A percentile compares a stretch with the other conserved stretches of the same genome.
These are phyloP conservation scores for Bubo scandiacus DNA, from an alignment of 2,113 vertebrate species.

Conservation along the genomic window DNA sequence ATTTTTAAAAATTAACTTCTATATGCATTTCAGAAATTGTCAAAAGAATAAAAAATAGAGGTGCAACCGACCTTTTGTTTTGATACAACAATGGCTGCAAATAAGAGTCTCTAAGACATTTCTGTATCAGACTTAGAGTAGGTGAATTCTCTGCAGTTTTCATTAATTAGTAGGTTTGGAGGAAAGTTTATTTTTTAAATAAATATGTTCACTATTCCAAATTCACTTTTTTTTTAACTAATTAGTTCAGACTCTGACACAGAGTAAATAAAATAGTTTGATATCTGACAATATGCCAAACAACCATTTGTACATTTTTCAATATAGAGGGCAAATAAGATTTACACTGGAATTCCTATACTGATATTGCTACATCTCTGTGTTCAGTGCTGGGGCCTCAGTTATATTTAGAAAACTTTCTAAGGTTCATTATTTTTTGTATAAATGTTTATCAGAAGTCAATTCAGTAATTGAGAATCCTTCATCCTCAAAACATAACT, in stretches of 20 bases:
- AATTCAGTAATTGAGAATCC: background rate
- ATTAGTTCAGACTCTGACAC: background rate
- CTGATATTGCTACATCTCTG: background rate
- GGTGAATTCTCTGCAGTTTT: background rate
- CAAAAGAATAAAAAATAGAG: background rate
- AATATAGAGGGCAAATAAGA: background rate
- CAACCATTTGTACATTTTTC: background rate
- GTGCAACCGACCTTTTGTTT: background rate
- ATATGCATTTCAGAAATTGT: background rate
- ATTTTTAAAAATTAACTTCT: background rate
- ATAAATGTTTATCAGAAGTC: background rate
- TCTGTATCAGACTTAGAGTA: background rate
- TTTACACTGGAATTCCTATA: background rate
- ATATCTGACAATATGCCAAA: background rate
- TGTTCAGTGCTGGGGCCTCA: fast-evolving
- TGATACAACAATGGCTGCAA: background rate
- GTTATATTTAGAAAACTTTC: background rate
- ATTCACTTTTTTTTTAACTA: background rate
- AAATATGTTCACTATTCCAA: background rate
- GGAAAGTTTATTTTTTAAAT: background rate
- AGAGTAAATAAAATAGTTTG: background rate
- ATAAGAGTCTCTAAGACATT: background rate
- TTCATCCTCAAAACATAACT: background rate
- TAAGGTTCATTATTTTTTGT: background rate
- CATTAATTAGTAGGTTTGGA: background rate